phyloP scores from a whole-genome alignment of 2,113 vertebrate genomes.

The Sapayoa aenigma region DNA sequence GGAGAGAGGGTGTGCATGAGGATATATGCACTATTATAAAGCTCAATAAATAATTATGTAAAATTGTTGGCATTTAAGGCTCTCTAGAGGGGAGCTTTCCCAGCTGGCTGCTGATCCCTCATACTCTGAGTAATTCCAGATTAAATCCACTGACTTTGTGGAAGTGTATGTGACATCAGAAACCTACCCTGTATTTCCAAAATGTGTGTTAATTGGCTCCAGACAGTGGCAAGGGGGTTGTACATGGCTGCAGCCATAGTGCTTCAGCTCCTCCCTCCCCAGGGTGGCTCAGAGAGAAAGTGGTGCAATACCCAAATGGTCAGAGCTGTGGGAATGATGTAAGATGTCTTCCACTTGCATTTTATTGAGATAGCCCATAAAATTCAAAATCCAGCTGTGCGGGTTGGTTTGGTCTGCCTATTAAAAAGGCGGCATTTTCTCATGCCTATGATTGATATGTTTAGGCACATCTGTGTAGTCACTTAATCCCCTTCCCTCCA shows the following conservation, averaged over 20 bases:
- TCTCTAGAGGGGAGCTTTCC: conserved; percentile 39
- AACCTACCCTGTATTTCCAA: background rate
- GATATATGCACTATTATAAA: conserved; percentile 15
- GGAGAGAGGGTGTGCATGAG: background rate
- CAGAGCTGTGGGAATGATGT: conserved; percentile 12
- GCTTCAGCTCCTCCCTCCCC: background rate
- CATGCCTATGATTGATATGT: conserved; percentile 22
- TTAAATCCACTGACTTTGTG: conserved; percentile 30
- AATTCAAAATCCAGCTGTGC: conserved; percentile 44
- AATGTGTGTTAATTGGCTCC: background rate
- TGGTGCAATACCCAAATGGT: background rate
- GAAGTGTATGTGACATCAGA: conserved; percentile 20
- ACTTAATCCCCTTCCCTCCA: conserved; percentile 23
- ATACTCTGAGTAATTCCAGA: conserved; percentile 48
- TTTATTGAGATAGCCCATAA: conserved; percentile 23
- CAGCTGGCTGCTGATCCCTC: conserved; percentile 3
- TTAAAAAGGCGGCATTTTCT: background rate
- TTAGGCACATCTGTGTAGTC: conserved; percentile 50
- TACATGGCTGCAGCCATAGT: background rate
- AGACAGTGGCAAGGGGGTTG: background rate
- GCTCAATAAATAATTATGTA: conserved; percentile 56
- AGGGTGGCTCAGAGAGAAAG: background rate
- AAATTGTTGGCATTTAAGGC: conserved; percentile 52
- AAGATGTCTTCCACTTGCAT: conserved; percentile 15
- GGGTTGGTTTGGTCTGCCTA: background rate